These are phyloP conservation scores for Meta bourneti DNA, from an alignment of 2,888 invertebrate species.

Conservation along the genomic window DNA sequence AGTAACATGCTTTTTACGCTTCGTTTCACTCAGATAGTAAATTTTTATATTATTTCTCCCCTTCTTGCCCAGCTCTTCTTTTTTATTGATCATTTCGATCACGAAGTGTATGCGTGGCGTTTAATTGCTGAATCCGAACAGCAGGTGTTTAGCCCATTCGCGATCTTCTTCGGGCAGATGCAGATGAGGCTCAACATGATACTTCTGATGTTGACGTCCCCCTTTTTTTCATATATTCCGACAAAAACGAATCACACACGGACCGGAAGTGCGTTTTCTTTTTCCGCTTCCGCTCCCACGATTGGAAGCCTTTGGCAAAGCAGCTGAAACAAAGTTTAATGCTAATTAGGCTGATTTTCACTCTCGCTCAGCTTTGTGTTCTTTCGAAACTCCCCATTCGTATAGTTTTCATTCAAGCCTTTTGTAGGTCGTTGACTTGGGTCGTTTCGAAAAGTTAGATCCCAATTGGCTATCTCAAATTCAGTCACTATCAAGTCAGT, in stretches of 20 bases:
- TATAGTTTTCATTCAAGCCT: neutral
- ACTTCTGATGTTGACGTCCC: neutral
- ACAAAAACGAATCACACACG: conserved; percentile 17
- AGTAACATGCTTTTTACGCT: neutral
- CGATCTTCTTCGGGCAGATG: conserved; percentile 4
- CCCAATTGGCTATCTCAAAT: too few relatives aligned
- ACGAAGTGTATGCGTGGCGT: neutral
- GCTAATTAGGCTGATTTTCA: neutral
- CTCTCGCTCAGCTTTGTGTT: neutral
- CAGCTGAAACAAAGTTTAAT: conserved; percentile 51
- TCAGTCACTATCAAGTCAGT: too few relatives aligned
- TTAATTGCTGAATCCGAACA: conserved; percentile 37
- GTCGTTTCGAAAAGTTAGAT: neutral
- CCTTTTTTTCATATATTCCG: neutral
- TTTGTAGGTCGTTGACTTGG: neutral
- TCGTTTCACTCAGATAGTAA: neutral
- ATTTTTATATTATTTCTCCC: neutral
- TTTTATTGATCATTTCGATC: neutral
- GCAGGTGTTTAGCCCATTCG: conserved; percentile 49
- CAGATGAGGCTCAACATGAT: conserved; percentile 25
- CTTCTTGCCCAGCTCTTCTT: neutral
- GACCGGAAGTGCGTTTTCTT: conserved; percentile 42
- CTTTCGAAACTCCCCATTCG: neutral
- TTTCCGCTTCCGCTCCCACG: conserved; percentile 42
- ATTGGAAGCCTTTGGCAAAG: conserved; percentile 33